Evolutionary conservation across 2,888 invertebrate species (phyloP).

Genomic region (Hemicrepidius hirtus): DNA sequence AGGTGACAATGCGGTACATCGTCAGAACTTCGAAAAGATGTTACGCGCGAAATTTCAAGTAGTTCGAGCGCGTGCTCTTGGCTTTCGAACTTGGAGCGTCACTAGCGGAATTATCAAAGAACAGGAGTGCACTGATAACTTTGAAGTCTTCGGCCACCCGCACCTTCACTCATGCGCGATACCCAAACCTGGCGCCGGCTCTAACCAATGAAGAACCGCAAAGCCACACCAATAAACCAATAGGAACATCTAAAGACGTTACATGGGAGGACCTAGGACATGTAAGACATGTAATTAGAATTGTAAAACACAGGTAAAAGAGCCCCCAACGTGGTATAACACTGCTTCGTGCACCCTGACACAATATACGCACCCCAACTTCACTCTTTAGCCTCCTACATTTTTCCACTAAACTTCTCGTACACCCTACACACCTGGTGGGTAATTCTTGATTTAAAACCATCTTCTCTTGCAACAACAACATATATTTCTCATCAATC

Average conservation of each 20-base stretch:
- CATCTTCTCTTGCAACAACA: background rate
- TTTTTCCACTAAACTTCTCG: background rate
- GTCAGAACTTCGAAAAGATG: constrained; percentile 28
- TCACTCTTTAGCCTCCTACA: background rate
- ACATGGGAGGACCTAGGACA: constrained; percentile 70
- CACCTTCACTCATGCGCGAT: constrained; percentile 69
- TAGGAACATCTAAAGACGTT: constrained; percentile 71
- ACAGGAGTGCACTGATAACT: constrained; percentile 66
- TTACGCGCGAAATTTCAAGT: constrained; percentile 44
- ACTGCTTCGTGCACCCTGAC: constrained; percentile 14
- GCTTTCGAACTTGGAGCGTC: constrained; percentile 55
- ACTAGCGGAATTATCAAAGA: constrained; percentile 60
- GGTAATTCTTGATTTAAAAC: background rate
- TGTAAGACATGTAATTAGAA: constrained; percentile 72
- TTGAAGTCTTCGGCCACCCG: constrained; percentile 63
- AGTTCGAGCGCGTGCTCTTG: constrained; percentile 62
- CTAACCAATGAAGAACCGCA: constrained; percentile 69
- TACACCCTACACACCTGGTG: background rate
- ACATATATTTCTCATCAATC: background rate
- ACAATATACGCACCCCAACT: background rate
- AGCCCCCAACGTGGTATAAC: constrained; percentile 35
- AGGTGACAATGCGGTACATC: constrained; percentile 33
- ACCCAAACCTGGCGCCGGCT: constrained; percentile 61
- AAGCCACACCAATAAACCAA: constrained; percentile 70
- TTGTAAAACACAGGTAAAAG: constrained; percentile 66